These are phyloP conservation scores for Rhamnusium bicolor DNA, from an alignment of 2,888 invertebrate genomes.

Conservation along the genomic window DNA sequence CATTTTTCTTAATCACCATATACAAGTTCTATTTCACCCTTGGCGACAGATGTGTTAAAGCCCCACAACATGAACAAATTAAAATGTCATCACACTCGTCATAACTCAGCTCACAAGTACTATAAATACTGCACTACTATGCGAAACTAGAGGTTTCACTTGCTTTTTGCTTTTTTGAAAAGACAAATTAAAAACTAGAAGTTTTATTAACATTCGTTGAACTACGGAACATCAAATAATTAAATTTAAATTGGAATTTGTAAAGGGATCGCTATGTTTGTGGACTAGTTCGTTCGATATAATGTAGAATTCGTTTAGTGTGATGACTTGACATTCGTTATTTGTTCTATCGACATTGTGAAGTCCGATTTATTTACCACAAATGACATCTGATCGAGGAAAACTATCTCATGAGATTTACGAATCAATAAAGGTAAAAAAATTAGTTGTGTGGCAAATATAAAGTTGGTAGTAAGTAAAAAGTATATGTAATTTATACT, in stretches of 20 bases:
- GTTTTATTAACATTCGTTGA: background rate
- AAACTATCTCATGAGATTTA: too few relatives aligned
- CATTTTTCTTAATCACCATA: background rate
- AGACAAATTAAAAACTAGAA: background rate
- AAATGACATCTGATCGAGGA: background rate
- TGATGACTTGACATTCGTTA: background rate
- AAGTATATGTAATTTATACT: too few relatives aligned
- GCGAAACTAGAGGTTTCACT: background rate
- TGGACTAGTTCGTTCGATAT: background rate
- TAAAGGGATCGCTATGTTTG: background rate
- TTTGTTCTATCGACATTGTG: background rate
- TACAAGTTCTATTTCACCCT: constrained; percentile 9
- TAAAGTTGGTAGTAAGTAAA: too few relatives aligned
- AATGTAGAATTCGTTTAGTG: background rate
- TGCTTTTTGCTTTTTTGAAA: background rate
- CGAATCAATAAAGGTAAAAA: too few relatives aligned
- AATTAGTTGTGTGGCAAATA: too few relatives aligned
- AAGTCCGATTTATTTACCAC: background rate
- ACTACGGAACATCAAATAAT: background rate
- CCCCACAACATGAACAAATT: constrained; percentile 50
- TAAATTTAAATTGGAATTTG: background rate
- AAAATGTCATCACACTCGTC: constrained; percentile 54
- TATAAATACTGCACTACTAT: constrained; percentile 23
- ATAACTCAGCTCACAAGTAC: constrained; percentile 49
- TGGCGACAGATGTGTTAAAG: constrained; percentile 47